Evolutionary conservation across 2,113 vertebrate species (phyloP), one percentile per base, ranked within the genome.

Genomic region (Pterocles gutturalis): DNA sequence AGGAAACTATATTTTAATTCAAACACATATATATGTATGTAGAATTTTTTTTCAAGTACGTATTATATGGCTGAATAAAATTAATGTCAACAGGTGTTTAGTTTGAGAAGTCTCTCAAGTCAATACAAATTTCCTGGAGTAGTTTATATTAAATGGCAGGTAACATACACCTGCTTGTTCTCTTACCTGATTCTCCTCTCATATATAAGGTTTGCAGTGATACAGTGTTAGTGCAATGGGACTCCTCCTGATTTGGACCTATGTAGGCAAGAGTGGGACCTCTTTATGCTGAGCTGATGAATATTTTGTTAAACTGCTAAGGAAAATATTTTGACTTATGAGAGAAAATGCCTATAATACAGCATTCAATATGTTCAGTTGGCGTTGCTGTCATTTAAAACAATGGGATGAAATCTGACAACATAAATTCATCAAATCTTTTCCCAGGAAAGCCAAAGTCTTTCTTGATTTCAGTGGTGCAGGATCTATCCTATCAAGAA

Each of bases 1-100:
- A 97, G 85, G 5, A 91, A 96, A 66, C 70, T 94, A 5, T 95
- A 84, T 77, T 91, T 98, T 96, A 89, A 97, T 33, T 53, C 81
- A 67, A 61, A 95, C 83, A 31, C 9, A 73, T 6, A 53, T 31
- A 4, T 17, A 38, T 3, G 2, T 48, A 21, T 36, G 11, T 11
- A 62, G 18, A 48, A 13, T 34, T 33, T 57, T 57, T 77, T 93
- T 76, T 20, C 33, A 67, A 76, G 15, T 77, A 80, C 75, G 88
- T 85, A 70, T 66, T 94, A 88, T 96, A 85, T 8, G 73, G 43
- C 61, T 70, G 51, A 96, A 96, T 87, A 91, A 95, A 96, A 97
- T 95, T 72, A 92, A 93, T 89, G 54, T 96, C 81, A 97, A 51
- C 76, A 89, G 70, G 38, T 96, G 71, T 76, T 95, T 85, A 89